Conservation (phyloP, 2,888 invertebrate genomes). For the Oscheius myriophilus region DNA sequence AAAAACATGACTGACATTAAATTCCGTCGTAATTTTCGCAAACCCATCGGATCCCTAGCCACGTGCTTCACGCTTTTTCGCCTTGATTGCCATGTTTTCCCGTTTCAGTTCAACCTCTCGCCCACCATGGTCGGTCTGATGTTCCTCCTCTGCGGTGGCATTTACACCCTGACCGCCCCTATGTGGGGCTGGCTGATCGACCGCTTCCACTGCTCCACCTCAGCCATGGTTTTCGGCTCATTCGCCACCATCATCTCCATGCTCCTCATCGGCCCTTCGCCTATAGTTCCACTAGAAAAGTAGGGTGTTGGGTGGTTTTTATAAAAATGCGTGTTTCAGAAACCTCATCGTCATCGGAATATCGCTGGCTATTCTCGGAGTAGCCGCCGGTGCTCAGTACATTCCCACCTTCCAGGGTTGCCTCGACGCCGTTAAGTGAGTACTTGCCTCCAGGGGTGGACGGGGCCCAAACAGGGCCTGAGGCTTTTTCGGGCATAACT, state of each 20-base stretch:
- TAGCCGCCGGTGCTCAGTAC: slow-evolving; percentile 85
- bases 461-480: too few species aligned
- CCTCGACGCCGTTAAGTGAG: slow-evolving; percentile 81
- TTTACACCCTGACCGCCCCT: slow-evolving; percentile 66
- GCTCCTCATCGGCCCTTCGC: slow-evolving; percentile 70
- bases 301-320: slow-evolving; percentile 30
- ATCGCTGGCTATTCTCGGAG: slow-evolving; percentile 80
- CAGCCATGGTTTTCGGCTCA: slow-evolving; percentile 68
- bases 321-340: slow-evolving; percentile 41
- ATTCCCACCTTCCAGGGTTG: slow-evolving; percentile 88
- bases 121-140: slow-evolving; percentile 69
- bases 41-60: too few species aligned
- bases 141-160: slow-evolving; percentile 69
- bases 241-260: slow-evolving; percentile 64
- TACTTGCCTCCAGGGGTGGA: neutral
- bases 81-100: too few species aligned
- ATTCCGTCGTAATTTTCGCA: too few species aligned
- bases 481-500: too few species aligned
- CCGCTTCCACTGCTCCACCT: slow-evolving; percentile 53
- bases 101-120: slow-evolving; percentile 66
- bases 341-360: slow-evolving; percentile 75
- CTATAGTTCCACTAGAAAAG: slow-evolving; percentile 62
- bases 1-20: too few species aligned
- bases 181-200: slow-evolving; percentile 69
- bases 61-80: too few species aligned